A percentile compares a stretch with the other conserved stretches of the same genome.
phyloP scores from a whole-genome alignment of 2,888 invertebrate species.

The Lysandra bellargus region DNA sequence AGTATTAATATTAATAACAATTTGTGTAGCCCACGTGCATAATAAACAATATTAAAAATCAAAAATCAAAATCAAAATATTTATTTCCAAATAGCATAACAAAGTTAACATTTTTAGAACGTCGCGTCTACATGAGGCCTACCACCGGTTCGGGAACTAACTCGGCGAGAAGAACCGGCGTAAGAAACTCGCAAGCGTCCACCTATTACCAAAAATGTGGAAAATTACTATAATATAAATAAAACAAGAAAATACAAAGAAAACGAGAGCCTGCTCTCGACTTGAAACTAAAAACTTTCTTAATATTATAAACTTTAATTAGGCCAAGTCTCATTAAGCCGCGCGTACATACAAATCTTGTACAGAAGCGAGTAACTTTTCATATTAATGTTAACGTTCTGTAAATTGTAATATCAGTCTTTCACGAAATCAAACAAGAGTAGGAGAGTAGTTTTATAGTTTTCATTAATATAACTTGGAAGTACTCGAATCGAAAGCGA shows the following conservation, averaged over 20 bases:
- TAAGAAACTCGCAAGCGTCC: no score
- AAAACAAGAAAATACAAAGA: neutral
- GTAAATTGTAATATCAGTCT: neutral
- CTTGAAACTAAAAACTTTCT: neutral
- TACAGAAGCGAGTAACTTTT: neutral
- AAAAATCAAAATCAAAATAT: no score
- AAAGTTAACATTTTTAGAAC: no score
- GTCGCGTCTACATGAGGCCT: no score
- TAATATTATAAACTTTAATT: slow-evolving; percentile 2
- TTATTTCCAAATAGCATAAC: no score
- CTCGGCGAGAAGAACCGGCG: no score
- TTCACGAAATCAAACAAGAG: neutral
- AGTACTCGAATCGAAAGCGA: neutral
- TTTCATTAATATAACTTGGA: neutral
- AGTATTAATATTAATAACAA: neutral
- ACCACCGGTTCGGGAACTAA: no score
- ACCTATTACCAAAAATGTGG: no score
- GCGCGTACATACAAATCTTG: neutral
- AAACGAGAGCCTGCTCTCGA: neutral
- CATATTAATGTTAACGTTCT: slow-evolving; percentile 7
- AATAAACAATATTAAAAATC: neutral
- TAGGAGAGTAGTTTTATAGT: neutral
- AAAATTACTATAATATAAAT: no score
- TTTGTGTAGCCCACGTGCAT: neutral
- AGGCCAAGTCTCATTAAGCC: neutral